These are phyloP conservation scores for Uromys caudimaculatus DNA, from an alignment of 2,797 vertebrate genomes.

Conservation along the genomic window DNA sequence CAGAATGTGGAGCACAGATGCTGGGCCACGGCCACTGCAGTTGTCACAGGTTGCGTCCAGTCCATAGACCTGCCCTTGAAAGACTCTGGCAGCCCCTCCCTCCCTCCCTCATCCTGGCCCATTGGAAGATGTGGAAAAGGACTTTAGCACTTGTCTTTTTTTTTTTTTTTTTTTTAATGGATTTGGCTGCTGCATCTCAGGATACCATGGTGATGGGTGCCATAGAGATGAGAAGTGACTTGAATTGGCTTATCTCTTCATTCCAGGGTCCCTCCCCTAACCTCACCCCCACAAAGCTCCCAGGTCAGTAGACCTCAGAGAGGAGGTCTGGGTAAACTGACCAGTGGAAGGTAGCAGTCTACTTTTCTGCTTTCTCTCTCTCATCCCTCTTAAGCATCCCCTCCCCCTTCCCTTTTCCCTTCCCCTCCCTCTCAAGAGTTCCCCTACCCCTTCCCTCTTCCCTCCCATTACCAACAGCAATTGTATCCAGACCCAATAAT, in stretches of 20 bases:
- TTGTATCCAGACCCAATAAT: conserved; percentile 75
- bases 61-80: neutral
- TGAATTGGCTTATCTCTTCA: conserved; percentile 69
- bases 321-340: neutral
- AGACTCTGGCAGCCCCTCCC: neutral
- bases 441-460: neutral
- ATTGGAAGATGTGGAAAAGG: conserved; percentile 44
- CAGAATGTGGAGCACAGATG: neutral
- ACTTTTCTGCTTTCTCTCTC: neutral
- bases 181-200: conserved; percentile 68
- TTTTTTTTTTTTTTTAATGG: conserved; percentile 13
- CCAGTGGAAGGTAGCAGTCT: conserved; percentile 20
- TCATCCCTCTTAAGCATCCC: neutral
- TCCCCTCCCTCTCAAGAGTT: neutral
- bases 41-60: neutral
- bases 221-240: conserved; percentile 78
- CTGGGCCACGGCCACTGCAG: neutral
- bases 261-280: conserved; percentile 38
- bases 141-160: neutral
- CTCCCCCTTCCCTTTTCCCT: no score
- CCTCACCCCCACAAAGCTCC: neutral
- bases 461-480: conserved; percentile 56
- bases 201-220: conserved; percentile 72
- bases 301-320: conserved; percentile 41
- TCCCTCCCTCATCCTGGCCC: neutral